These are phyloP conservation scores for Coelopa frigida DNA, from an alignment of 1,140 invertebrate genomes.

Conservation along the genomic window DNA sequence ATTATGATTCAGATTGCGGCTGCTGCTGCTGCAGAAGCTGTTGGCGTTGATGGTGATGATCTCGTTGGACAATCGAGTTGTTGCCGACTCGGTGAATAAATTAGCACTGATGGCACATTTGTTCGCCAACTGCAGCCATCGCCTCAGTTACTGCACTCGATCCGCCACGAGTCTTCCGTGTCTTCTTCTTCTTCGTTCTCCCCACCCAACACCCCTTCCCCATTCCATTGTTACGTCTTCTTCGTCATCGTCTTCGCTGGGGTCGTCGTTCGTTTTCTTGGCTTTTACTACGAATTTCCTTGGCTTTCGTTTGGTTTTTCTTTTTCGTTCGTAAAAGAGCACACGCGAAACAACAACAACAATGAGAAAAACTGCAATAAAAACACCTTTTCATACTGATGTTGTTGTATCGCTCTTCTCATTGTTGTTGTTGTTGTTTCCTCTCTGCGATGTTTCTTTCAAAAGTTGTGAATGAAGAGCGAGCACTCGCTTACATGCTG, in stretches of 20 bases:
- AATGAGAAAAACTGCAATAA: background rate
- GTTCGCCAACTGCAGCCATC: constrained; percentile 13
- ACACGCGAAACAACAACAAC: background rate
- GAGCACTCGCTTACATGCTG: background rate
- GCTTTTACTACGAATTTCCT: background rate
- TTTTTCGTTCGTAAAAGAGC: background rate
- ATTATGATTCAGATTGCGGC: too few species aligned
- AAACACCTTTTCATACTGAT: background rate
- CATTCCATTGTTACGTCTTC: background rate
- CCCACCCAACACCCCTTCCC: background rate
- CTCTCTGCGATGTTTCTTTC: too few species aligned
- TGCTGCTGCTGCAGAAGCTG: background rate
- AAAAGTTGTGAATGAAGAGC: background rate
- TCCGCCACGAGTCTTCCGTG: background rate
- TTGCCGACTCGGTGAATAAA: constrained; percentile 20
- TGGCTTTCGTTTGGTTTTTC: constrained; percentile 1
- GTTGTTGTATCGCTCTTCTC: too few species aligned
- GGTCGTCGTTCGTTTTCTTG: background rate
- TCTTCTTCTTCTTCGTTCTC: constrained; percentile 1
- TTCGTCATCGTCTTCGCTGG: constrained; percentile 6
- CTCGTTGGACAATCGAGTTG: too few species aligned
- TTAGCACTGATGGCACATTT: constrained; percentile 20
- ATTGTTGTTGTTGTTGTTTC: too few species aligned
- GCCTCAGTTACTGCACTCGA: constrained; percentile 1
- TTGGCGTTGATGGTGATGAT: too few species aligned